phyloP scores from a whole-genome alignment of 2,888 invertebrate species.

The Agonopterix subpropinquella region DNA sequence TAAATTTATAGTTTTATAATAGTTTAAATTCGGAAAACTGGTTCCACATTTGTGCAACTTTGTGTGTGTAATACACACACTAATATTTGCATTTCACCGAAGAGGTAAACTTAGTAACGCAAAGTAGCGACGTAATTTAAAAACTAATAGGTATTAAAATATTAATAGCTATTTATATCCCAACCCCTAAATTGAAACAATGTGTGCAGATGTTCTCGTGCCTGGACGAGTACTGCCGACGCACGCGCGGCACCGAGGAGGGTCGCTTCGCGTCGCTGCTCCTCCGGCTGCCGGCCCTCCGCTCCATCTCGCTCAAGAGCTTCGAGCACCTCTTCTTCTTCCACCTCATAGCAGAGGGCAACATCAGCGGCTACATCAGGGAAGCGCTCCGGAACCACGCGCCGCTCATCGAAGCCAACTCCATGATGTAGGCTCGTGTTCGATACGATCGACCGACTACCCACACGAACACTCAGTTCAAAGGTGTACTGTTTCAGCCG shows the following conservation, averaged over 20 bases:
- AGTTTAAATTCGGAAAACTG: no score
- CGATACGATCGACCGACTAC: not conserved
- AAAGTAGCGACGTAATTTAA: no score
- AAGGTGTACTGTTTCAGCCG: conserved; percentile 1
- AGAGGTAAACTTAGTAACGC: no score
- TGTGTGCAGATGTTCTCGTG: conserved; percentile 84
- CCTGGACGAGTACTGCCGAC: conserved; percentile 95
- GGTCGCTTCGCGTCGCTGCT: conserved; percentile 97
- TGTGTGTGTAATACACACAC: no score
- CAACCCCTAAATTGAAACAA: no score
- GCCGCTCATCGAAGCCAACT: conserved; percentile 57
- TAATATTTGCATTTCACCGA: no score
- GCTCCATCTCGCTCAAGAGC: conserved; percentile 95
- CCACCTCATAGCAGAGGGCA: conserved; percentile 90
- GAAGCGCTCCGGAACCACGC: conserved; percentile 84
- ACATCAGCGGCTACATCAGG: conserved; percentile 88
- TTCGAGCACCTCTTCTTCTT: conserved; percentile 96
- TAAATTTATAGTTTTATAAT: no score
- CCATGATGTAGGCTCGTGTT: conserved; percentile 31
- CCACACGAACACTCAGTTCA: not conserved
- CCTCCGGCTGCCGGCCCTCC: conserved; percentile 89
- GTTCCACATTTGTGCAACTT: no score
- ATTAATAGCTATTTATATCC: no score
- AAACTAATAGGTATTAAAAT: no score
- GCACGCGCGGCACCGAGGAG: conserved; percentile 91